These are phyloP conservation scores for Apodemia zela DNA, from an alignment of 2,888 invertebrate species.

Conservation along the genomic window DNA sequence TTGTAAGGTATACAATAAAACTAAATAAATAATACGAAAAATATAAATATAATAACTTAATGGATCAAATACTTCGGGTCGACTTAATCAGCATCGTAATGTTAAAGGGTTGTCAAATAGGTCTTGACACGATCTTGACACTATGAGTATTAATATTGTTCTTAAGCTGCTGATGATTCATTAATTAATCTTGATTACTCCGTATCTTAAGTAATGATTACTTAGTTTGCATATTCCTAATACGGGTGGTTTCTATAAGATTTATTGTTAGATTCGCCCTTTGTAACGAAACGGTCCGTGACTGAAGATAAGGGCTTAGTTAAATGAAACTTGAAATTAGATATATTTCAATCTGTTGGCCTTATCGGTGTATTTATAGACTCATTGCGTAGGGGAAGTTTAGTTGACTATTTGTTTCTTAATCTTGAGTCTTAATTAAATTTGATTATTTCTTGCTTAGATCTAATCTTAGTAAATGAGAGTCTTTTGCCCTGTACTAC, in stretches of 20 bases:
- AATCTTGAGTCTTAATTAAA: not conserved
- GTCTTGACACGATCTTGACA: not conserved
- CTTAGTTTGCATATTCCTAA: conserved; percentile 26
- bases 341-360: conserved; percentile 10
- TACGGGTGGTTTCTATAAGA: conserved; percentile 29
- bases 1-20: no score
- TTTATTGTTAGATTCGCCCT: conserved; percentile 35
- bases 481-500: no score
- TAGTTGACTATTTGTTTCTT: not conserved
- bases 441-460: no score
- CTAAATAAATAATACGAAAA: no score
- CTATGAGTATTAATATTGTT: not conserved
- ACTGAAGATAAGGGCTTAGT: conserved; percentile 12
- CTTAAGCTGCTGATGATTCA: not conserved
- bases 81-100: not conserved
- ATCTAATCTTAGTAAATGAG: no score
- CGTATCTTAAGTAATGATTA: conserved; percentile 30
- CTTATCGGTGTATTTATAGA: conserved; percentile 10
- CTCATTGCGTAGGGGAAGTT: conserved; percentile 2
- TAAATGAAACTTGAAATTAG: conserved; percentile 14
- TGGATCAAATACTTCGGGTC: no score
- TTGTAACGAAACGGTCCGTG: conserved; percentile 28
- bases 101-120: not conserved
- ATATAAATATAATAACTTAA: no score
- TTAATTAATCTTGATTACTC: conserved; percentile 1